A percentile compares a stretch with the other conserved stretches of the same genome.
phyloP scores from a whole-genome alignment of 1,140 invertebrate species.

The Eriosoma lanigerum region DNA sequence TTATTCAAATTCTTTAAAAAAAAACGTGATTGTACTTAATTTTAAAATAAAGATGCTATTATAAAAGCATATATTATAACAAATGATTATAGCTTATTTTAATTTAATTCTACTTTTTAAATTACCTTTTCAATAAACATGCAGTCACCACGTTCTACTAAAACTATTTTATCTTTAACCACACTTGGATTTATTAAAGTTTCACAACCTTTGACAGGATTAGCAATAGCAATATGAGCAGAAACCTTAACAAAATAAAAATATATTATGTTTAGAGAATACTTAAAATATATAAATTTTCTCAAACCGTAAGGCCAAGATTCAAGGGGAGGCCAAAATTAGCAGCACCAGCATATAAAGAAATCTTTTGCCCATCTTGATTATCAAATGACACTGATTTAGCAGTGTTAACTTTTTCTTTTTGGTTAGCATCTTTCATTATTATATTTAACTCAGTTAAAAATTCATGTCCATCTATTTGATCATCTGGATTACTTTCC shows the following conservation, averaged over 20 bases:
- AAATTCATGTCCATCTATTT: conserved; percentile 50
- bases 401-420: conserved; percentile 41
- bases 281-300: not conserved
- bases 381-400: conserved; percentile 40
- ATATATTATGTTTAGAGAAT: not conserved
- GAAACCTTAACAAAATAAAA: conserved; percentile 59
- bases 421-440: conserved; percentile 44
- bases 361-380: conserved; percentile 23
- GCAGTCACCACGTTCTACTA: conserved; percentile 86
- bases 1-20: too few relatives aligned
- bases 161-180: conserved; percentile 75
- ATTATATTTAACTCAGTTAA: conserved; percentile 39
- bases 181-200: conserved; percentile 66
- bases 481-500: conserved; percentile 32
- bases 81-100: too few relatives aligned
- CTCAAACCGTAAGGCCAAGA: conserved; percentile 26
- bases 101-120: not conserved
- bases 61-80: too few relatives aligned
- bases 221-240: conserved; percentile 66
- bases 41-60: too few relatives aligned
- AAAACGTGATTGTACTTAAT: too few relatives aligned
- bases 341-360: conserved; percentile 41
- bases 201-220: conserved; percentile 71
- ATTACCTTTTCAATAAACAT: conserved; percentile 91
- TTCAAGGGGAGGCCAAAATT: conserved; percentile 42